These are phyloP conservation scores for Callyntrura sp. DNA, from an alignment of 2,888 invertebrate genomes.

Conservation along the genomic window DNA sequence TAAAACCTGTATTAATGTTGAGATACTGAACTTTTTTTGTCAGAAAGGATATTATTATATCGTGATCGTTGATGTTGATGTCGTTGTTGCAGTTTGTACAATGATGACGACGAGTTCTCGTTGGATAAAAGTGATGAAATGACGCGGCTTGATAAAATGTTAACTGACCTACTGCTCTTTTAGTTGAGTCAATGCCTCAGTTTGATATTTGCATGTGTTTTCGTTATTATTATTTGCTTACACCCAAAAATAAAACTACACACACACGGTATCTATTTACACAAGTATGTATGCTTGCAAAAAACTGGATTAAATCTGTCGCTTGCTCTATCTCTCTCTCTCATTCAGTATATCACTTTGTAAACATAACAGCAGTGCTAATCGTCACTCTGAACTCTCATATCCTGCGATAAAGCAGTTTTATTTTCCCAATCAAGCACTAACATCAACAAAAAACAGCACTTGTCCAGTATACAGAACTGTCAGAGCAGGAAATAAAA, in stretches of 20 bases:
- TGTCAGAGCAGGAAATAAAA: conserved; percentile 30
- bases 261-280: conserved; percentile 14
- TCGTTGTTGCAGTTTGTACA: neutral
- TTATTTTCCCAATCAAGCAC: conserved; percentile 36
- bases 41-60: neutral
- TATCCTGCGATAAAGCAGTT: conserved; percentile 6
- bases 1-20: neutral
- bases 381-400: neutral
- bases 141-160: conserved; percentile 47
- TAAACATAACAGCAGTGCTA: conserved; percentile 29
- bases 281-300: neutral
- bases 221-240: conserved; percentile 24
- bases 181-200: conserved; percentile 32
- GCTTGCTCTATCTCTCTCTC: neutral
- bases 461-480: conserved; percentile 30
- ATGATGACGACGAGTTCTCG: conserved; percentile 18
- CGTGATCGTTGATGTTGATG: no score
- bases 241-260: conserved; percentile 55
- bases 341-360: conserved; percentile 38
- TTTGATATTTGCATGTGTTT: conserved; percentile 40
- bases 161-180: conserved; percentile 75
- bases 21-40: neutral
- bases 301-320: conserved; percentile 4
- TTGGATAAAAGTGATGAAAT: conserved; percentile 28
- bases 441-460: conserved; percentile 26